Percentiles rank a stretch among this genome's conserved stretches.
Conservation (phyloP, 1,140 invertebrate species). For the Eriosoma lanigerum region DNA sequence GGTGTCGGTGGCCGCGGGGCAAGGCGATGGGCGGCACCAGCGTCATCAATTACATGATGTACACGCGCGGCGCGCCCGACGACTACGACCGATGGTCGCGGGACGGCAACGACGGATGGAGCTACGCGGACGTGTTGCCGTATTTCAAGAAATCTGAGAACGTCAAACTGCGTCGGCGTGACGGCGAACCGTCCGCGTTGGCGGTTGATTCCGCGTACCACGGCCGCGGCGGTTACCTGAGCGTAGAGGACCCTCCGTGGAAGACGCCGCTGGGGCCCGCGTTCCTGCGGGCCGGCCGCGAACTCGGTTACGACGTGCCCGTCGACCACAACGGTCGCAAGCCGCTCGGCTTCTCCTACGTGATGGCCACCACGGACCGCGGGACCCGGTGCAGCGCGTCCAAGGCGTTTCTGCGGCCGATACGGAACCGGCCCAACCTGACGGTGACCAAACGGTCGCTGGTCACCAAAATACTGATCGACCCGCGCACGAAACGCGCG, state of each 20-base stretch:
- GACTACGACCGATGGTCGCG: conserved; percentile 74
- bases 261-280: conserved; percentile 62
- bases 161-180: conserved; percentile 59
- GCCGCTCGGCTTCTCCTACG: conserved; percentile 67
- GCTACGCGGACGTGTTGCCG: conserved; percentile 62
- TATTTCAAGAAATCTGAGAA: conserved; percentile 63
- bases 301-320: conserved; percentile 63
- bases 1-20: conserved; percentile 73
- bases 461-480: conserved; percentile 70
- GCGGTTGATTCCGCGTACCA: conserved; percentile 57
- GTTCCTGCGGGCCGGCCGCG: conserved; percentile 63
- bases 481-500: conserved; percentile 64
- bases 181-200: conserved; percentile 62
- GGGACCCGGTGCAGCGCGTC: conserved; percentile 68
- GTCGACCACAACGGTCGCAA: conserved; percentile 64
- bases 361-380: conserved; percentile 64
- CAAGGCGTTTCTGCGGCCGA: conserved; percentile 65
- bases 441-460: conserved; percentile 68
- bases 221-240: conserved; percentile 69
- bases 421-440: conserved; percentile 67
- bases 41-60: conserved; percentile 81
- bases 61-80: conserved; percentile 68
- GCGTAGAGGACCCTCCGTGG: conserved; percentile 68
- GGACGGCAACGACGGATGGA: conserved; percentile 69
- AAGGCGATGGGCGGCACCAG: conserved; percentile 74